Conservation (phyloP, 2,888 invertebrate species). For the Agrilus cyanescens region DNA sequence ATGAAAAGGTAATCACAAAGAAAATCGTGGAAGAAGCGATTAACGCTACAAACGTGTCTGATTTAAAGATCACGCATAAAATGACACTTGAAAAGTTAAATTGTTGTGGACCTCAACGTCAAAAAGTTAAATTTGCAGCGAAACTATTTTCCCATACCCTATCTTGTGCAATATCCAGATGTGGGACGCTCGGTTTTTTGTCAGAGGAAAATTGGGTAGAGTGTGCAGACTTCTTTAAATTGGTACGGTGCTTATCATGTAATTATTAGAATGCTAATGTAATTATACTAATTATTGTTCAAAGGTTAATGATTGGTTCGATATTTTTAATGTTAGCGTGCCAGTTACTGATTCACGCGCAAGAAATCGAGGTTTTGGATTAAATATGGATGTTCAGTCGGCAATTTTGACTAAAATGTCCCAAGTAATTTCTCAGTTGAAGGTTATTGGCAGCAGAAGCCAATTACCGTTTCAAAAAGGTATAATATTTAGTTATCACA, state of each 20-base stretch:
- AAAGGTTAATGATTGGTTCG: conserved; percentile 13
- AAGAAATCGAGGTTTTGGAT: conserved; percentile 11
- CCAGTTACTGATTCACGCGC: conserved; percentile 8
- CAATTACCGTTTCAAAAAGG: conserved; percentile 13
- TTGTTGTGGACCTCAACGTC: conserved; percentile 4
- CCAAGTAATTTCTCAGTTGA: conserved; percentile 4
- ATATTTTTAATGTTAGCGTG: conserved; percentile 12
- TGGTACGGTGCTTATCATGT: conserved; percentile 5
- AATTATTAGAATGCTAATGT: neutral
- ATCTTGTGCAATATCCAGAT: conserved; percentile 9
- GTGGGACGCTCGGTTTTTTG: conserved; percentile 5
- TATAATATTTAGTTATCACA: conserved; percentile 3
- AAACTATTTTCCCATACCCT: conserved; percentile 15
- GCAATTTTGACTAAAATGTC: conserved; percentile 9
- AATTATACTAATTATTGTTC: neutral
- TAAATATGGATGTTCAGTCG: conserved; percentile 7
- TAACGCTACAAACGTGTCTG: conserved; percentile 1
- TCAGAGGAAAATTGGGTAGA: conserved; percentile 8
- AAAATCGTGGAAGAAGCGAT: conserved; percentile 4
- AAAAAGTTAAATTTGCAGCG: conserved; percentile 11
- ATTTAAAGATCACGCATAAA: conserved; percentile 7
- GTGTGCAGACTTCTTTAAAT: conserved; percentile 8
- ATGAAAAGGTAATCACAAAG: conserved; percentile 8
- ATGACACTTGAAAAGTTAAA: conserved; percentile 4
- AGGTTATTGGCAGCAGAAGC: conserved; percentile 5